phyloP scores from a whole-genome alignment of 2,113 vertebrate genomes.

The Crocuta crocuta region DNA sequence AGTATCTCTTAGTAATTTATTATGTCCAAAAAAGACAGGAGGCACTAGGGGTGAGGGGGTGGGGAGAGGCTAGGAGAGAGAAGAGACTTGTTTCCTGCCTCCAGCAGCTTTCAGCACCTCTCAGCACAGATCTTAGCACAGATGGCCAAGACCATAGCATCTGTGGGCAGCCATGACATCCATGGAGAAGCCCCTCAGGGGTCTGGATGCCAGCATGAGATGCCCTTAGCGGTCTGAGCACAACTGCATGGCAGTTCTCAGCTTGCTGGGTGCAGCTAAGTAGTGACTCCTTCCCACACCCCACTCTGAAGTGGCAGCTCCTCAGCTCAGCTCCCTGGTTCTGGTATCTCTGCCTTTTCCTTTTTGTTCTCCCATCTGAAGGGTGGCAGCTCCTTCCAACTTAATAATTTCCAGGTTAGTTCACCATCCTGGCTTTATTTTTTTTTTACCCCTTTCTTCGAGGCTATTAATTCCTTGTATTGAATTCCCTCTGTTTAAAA shows the following conservation, averaged over 20 bases:
- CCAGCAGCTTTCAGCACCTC: neutral
- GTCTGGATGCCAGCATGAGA: neutral
- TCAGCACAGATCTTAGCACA: neutral
- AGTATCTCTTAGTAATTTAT: neutral
- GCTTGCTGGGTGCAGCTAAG: too few relatives aligned
- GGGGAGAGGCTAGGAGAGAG: neutral
- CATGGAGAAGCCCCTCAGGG: fast-evolving
- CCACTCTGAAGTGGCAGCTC: neutral
- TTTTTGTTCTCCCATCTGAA: neutral
- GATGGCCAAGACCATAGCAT: neutral
- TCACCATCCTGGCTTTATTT: neutral
- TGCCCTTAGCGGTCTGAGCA: neutral
- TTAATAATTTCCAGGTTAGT: neutral
- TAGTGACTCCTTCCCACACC: neutral
- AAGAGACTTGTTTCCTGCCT: neutral
- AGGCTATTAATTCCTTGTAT: neutral
- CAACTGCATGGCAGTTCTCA: neutral
- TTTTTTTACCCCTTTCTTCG: neutral
- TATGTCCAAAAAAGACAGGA: neutral
- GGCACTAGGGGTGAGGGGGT: neutral
- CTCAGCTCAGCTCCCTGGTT: neutral
- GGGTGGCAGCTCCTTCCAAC: neutral
- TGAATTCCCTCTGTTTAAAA: neutral
- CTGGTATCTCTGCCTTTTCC: neutral
- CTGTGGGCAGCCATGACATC: neutral